Evolutionary conservation across 2,113 vertebrate genomes (phyloP), one percentile per base, ranked within the genome.

Genomic region (Abramis brama): DNA sequence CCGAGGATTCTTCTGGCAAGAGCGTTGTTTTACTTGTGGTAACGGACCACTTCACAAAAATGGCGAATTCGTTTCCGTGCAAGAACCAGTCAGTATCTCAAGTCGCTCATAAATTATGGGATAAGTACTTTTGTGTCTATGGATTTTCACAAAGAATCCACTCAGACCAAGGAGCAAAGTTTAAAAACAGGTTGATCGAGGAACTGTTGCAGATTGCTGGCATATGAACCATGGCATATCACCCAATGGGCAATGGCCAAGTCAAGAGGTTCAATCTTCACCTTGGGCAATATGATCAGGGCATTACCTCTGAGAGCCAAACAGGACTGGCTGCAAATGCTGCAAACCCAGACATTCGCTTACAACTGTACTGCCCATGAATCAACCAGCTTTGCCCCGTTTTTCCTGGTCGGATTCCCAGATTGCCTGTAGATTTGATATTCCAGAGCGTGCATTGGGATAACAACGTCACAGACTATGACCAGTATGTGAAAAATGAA

Each of bases 361-460:
- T 82, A 82, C 13, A 86, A 82, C 39, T 68, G 60, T 30, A 85
- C 70, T n/a, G 75, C 55, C 25, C 71, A 45, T 3, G 71, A 74
- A 8, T 74, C 71, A 10, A 74, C 39, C 8, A 10, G 43, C 4
- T 75, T 43, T 25, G 71, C 87, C 1, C 83, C 21, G 0, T 86
- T 88, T 13, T 85, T 82, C 30, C 27, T 88, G 79, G 79, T 3
- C 66, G 87, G 4, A 68, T 83, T 6, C 85, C 88, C 1, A 57
- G 76, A 21, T 36, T 85, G 9, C 85, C 85, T 8, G 79, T 87
- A 5, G 86, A 89, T 57, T 78, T 87, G 4, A 82, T 87, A 78
- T 89, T 89, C 57, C 47, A 64, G 25, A 78, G n/a, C 47, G 45
- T 81, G 27, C 50, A n/a, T 11, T 79, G 70, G 15, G 66, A 78